phyloP scores from a whole-genome alignment of 2,888 invertebrate species.

The Diarsia mendica region DNA sequence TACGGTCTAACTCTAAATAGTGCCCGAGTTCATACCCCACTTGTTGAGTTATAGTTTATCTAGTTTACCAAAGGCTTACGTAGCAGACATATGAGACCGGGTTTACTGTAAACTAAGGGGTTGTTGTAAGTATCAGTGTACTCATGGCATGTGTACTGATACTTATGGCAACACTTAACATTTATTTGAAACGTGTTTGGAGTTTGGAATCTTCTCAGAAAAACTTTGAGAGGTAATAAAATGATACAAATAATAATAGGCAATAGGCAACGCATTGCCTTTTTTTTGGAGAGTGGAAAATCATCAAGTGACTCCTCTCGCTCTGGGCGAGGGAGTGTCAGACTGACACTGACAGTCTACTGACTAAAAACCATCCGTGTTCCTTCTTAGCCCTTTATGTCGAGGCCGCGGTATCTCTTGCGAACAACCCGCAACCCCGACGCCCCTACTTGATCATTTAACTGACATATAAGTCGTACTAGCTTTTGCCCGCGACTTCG shows the following conservation, averaged over 20 bases:
- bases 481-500: too few relatives aligned
- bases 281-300: too few relatives aligned
- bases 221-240: not conserved
- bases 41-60: slow-evolving; percentile 49
- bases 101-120: slow-evolving; percentile 20
- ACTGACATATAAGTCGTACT: too few relatives aligned
- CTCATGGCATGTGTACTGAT: not conserved
- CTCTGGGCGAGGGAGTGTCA: too few relatives aligned
- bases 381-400: too few relatives aligned
- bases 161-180: not conserved
- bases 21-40: slow-evolving; percentile 40
- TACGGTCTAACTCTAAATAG: slow-evolving; percentile 36
- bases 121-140: not conserved
- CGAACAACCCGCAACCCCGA: too few relatives aligned
- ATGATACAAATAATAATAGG: not conserved
- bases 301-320: too few relatives aligned
- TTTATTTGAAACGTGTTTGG: not conserved
- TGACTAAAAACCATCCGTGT: too few relatives aligned
- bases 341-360: too few relatives aligned
- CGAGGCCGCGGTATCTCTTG: too few relatives aligned
- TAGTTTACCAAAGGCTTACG: slow-evolving; percentile 40
- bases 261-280: not conserved
- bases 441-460: too few relatives aligned
- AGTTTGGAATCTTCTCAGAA: not conserved
- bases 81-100: slow-evolving; percentile 23